phyloP scores from a whole-genome alignment of 2,797 vertebrate genomes.

The Sphenodon punctatus region DNA sequence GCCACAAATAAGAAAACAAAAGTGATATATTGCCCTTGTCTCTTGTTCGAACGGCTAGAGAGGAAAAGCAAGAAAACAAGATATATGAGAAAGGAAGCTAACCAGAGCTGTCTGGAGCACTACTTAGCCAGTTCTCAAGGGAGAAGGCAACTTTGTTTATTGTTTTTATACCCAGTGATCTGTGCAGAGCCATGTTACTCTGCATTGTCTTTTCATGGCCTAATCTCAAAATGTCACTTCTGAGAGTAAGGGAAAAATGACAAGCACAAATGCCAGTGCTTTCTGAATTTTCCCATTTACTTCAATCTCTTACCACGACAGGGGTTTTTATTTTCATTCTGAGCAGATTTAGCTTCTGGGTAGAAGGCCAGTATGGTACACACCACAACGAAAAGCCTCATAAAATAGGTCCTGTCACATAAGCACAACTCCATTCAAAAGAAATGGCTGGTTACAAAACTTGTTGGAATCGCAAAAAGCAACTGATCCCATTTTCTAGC shows the following conservation, averaged over 20 bases:
- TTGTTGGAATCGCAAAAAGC: constrained; percentile 32
- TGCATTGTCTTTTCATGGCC: fast-evolving
- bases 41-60: not conserved
- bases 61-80: not conserved
- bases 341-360: constrained; percentile 21
- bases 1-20: not conserved
- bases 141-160: not conserved
- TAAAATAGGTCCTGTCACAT: constrained; percentile 45
- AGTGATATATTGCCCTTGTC: not conserved
- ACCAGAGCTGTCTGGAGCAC: not conserved
- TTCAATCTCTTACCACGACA: not conserved
- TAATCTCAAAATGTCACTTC: not conserved
- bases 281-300: constrained; percentile 1
- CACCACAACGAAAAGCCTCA: constrained; percentile 24
- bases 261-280: not conserved
- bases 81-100: not conserved
- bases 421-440: constrained; percentile 15
- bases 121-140: not conserved
- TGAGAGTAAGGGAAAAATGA: not conserved
- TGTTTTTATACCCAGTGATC: not conserved
- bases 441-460: not conserved
- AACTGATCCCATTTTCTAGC: not conserved
- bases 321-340: constrained; percentile 37
- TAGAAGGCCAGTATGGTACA: constrained; percentile 24
- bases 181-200: not conserved